These are phyloP conservation scores for Drosophila greeni DNA, from an alignment of 2,888 invertebrate species.

Conservation along the genomic window DNA sequence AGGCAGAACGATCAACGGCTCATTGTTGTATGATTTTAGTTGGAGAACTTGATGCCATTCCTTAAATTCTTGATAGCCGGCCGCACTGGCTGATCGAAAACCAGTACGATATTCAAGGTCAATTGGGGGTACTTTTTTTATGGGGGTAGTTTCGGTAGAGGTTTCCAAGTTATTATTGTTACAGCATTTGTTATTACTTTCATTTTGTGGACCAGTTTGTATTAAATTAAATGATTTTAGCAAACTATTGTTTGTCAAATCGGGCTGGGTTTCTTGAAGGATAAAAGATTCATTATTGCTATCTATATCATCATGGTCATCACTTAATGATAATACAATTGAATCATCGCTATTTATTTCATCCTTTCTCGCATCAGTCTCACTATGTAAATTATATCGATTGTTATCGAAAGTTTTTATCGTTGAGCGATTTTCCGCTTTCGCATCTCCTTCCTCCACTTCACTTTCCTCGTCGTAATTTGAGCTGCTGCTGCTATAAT, in stretches of 20 bases:
- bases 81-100: constrained; percentile 46
- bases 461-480: constrained; percentile 48
- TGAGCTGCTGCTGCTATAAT: constrained; percentile 71
- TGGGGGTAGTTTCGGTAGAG: neutral
- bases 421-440: constrained; percentile 3
- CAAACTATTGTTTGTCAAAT: constrained; percentile 68
- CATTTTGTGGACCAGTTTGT: constrained; percentile 43
- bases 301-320: constrained; percentile 11
- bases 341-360: constrained; percentile 23
- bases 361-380: constrained; percentile 49
- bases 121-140: constrained; percentile 15
- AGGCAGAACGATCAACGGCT: constrained; percentile 93
- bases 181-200: constrained; percentile 58
- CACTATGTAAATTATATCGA: constrained; percentile 35
- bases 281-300: constrained; percentile 1
- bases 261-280: constrained; percentile 7
- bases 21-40: constrained; percentile 86
- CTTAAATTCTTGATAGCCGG: constrained; percentile 82
- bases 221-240: constrained; percentile 75
- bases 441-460: neutral
- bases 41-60: constrained; percentile 95
- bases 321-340: constrained; percentile 24
- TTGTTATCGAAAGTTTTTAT: constrained; percentile 8
- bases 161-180: constrained; percentile 55
- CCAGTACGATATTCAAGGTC: constrained; percentile 71